phyloP scores from a whole-genome alignment of 2,888 invertebrate genomes.

The Pimpla rufipes region DNA sequence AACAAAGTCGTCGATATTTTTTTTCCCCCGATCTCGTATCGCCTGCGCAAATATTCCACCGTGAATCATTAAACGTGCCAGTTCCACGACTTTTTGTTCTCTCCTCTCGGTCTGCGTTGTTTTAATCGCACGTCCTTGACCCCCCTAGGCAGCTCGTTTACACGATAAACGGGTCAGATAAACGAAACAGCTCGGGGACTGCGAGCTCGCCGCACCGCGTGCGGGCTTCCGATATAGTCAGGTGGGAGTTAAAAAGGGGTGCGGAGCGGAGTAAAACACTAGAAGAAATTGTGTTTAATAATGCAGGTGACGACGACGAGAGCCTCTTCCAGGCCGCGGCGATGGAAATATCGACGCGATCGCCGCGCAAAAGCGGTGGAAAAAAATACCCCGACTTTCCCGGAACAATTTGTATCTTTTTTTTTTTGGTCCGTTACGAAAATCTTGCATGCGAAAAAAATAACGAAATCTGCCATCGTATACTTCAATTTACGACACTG shows the following conservation, averaged over 20 bases:
- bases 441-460: too few relatives aligned
- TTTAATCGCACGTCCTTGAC: slow-evolving; percentile 64
- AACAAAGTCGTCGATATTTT: too few relatives aligned
- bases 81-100: slow-evolving; percentile 22
- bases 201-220: not conserved
- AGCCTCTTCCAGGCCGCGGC: not conserved
- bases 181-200: slow-evolving; percentile 45
- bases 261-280: not conserved
- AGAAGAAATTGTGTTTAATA: not conserved
- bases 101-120: not conserved
- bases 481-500: too few relatives aligned
- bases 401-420: too few relatives aligned
- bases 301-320: not conserved
- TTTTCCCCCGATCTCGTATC: not conserved
- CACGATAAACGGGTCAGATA: slow-evolving; percentile 62
- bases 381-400: too few relatives aligned
- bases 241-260: slow-evolving; percentile 23
- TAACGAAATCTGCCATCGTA: too few relatives aligned
- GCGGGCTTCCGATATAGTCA: slow-evolving; percentile 20
- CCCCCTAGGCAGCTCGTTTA: slow-evolving; percentile 39
- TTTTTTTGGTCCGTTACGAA: too few relatives aligned
- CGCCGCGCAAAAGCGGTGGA: not conserved
- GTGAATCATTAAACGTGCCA: slow-evolving; percentile 49
- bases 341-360: slow-evolving; percentile 21
- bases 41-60: slow-evolving; percentile 13